Percentiles rank a stretch among this genome's conserved stretches.
Conservation (phyloP, 2,797 vertebrate genomes). For the Cyprinella venusta region DNA sequence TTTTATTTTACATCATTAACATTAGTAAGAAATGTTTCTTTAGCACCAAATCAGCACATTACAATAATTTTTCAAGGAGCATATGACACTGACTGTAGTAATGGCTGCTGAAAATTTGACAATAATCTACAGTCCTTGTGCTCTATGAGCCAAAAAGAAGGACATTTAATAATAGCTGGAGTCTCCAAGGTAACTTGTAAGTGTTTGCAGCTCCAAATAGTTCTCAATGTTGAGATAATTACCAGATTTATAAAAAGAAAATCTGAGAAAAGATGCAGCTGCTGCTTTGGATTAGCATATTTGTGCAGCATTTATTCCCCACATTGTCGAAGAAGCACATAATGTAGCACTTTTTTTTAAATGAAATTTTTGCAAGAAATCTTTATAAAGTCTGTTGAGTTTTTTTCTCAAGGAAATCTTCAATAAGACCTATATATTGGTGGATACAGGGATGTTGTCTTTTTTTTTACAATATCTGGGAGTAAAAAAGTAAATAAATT, state of each 20-base stretch:
- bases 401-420: neutral
- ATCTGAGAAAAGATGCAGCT: slow-evolving; percentile 20
- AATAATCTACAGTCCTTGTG: slow-evolving; percentile 14
- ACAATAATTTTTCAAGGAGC: neutral
- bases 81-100: neutral
- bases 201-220: slow-evolving; percentile 59
- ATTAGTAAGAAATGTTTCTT: neutral
- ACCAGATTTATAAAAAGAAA: slow-evolving; percentile 49
- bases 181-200: slow-evolving; percentile 53
- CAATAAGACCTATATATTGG: neutral
- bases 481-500: neutral
- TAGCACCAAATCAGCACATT: neutral
- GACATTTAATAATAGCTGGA: slow-evolving; percentile 45
- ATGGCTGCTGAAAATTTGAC: neutral
- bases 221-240: slow-evolving; percentile 59
- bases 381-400: neutral
- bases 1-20: too few relatives aligned
- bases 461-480: neutral
- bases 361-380: neutral
- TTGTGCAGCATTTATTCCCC: slow-evolving; percentile 14
- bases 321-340: neutral
- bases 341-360: neutral
- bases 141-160: slow-evolving; percentile 26
- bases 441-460: neutral
- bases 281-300: slow-evolving; percentile 16